Conservation (phyloP, 2,797 vertebrate genomes). For the Neosilurus hyrtlii region DNA sequence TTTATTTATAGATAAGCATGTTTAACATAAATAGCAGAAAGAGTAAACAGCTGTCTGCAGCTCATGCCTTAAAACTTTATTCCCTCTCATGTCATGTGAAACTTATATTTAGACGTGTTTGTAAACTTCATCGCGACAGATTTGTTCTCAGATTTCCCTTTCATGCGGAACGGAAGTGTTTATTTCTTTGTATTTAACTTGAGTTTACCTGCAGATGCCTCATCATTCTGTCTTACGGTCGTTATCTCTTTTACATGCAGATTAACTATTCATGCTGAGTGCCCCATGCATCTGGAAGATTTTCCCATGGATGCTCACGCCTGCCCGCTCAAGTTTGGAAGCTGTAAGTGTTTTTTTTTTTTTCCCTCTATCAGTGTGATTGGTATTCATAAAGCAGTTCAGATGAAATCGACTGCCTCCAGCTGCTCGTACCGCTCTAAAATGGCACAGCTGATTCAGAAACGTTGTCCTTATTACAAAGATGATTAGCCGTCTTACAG, state of each 20-base stretch:
- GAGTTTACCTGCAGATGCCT: background rate
- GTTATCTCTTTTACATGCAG: slow-evolving; percentile 66
- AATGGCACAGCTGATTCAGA: slow-evolving; percentile 11
- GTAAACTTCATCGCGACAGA: background rate
- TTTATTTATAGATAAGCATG: background rate
- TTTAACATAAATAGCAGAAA: background rate
- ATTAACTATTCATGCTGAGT: slow-evolving; percentile 96
- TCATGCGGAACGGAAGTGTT: background rate
- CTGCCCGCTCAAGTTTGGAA: slow-evolving; percentile 96
- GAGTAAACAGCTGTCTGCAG: background rate
- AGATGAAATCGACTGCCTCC: slow-evolving; percentile 5
- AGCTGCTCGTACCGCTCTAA: slow-evolving; percentile 10
- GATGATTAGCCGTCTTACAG: background rate
- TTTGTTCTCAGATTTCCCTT: background rate
- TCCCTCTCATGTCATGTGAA: background rate
- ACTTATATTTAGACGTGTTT: background rate
- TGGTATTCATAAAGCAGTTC: slow-evolving; percentile 21
- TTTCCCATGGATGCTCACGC: slow-evolving; percentile 98
- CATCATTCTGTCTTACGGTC: background rate
- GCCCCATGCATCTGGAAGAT: slow-evolving; percentile 98
- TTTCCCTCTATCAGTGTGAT: slow-evolving; percentile 2
- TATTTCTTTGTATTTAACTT: background rate
- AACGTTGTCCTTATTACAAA: slow-evolving; percentile 26
- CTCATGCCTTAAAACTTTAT: background rate
- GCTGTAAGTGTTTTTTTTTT: slow-evolving; percentile 80